Evolutionary conservation across 2,888 invertebrate species (phyloP), one percentile per base, ranked within the genome.

Genomic region (Acronicta leporina): DNA sequence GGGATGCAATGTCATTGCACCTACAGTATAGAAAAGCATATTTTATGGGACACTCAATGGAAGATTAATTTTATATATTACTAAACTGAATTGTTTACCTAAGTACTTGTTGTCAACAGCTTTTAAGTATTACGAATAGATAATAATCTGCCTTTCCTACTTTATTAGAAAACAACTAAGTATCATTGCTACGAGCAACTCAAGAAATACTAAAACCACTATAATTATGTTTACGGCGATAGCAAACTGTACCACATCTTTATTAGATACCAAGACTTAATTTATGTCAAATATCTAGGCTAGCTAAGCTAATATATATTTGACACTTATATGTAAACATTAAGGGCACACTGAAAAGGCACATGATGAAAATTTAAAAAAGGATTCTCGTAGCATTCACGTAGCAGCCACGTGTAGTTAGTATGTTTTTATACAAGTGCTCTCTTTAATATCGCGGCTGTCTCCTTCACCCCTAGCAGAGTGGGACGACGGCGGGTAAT

Each of bases 391-490:
- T 30, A 38, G 27, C 44, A 38, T 43, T 25, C 27, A 41, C 55
- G 20, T 33, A 49, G n/a, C 25, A 46, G 14, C 15, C 52, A 27
- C 40, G 25, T 33, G 41, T 35, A 27, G 10, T 41, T 35, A 27
- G 10, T 41, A n/a, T 55, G 27, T 56, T 63, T 46, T 56, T 55
- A 61, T 20, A 44, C 42, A 42, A 56, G 44, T 45, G 41, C 42
- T 16, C 15, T 16, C n/a, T 56, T 46, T 48, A 52, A 70, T 63
- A 38, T 49, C 38, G 42, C 20, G 20, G n/a, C 27, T 42, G 51
- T 63, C 46, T 50, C 43, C 58, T 71, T 71, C 58, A 71, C 43
- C 66, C 66, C 70, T 50, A n/a, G 20, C 27, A 50, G 50, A 65
- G 50, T 58, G 59, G 72, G 35, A 48, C 44, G 45, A 45, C 46